Evolutionary conservation across 2,888 invertebrate species (phyloP).

Genomic region (Aphidoletes aphidimyza): DNA sequence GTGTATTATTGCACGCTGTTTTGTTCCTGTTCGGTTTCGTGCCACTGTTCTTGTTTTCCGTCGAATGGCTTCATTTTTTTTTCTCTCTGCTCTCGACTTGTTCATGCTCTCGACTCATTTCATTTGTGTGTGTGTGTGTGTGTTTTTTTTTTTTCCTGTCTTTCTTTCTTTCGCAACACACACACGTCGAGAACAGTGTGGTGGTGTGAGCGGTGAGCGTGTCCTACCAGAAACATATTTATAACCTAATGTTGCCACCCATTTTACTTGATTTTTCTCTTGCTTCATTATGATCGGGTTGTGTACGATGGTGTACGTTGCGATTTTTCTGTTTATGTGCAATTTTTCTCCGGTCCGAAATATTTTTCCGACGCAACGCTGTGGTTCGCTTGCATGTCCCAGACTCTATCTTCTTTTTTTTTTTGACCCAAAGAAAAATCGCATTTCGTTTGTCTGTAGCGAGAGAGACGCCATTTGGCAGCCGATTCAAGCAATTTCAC

Average conservation of each 20-base stretch:
- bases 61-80: too few species aligned
- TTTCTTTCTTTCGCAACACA: not conserved
- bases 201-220: not conserved
- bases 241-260: constrained; percentile 5
- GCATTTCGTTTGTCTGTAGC: not conserved
- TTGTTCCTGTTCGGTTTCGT: too few species aligned
- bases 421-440: not conserved
- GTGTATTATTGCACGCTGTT: too few species aligned
- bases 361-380: too few species aligned
- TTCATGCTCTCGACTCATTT: too few species aligned
- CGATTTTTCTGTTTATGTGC: not conserved
- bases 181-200: not conserved
- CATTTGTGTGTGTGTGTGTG: not conserved
- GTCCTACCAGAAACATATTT: constrained; percentile 23
- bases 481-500: too few species aligned
- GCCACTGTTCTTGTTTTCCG: too few species aligned
- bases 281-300: not conserved
- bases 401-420: too few species aligned
- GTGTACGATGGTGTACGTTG: not conserved
- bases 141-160: not conserved
- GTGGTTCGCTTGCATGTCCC: too few species aligned
- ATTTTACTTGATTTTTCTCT: not conserved
- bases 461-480: not conserved
- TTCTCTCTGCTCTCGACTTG: too few species aligned
- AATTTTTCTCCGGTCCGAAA: too few species aligned